Conservation (phyloP, 1,140 invertebrate species). For the Marisa cornuarietis region DNA sequence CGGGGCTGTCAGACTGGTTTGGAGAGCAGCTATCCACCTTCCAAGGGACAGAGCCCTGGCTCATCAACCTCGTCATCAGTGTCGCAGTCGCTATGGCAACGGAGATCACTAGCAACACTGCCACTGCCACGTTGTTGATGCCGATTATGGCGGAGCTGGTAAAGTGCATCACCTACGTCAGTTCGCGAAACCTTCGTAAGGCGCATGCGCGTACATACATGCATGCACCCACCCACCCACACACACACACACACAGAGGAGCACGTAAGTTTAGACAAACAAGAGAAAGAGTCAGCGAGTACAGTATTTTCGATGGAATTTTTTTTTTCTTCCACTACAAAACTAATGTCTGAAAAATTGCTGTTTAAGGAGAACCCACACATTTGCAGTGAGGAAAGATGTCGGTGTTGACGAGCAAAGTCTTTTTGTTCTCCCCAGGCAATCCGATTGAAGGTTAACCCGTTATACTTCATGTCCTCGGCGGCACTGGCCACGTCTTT, state of each 20-base stretch:
- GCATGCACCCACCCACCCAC: background rate
- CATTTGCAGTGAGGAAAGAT: too few species aligned
- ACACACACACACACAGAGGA: constrained; percentile 12
- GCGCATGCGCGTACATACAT: background rate
- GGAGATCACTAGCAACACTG: constrained; percentile 69
- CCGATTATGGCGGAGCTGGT: constrained; percentile 67
- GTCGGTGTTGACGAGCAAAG: too few species aligned
- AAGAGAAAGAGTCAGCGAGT: background rate
- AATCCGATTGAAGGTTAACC: constrained; percentile 71
- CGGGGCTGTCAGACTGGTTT: constrained; percentile 43
- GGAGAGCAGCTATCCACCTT: constrained; percentile 37
- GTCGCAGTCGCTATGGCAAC: constrained; percentile 63
- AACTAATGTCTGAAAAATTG: too few species aligned
- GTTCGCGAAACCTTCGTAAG: background rate
- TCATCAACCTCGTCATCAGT: constrained; percentile 57
- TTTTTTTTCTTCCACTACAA: too few species aligned
- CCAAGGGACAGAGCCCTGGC: constrained; percentile 40
- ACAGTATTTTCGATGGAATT: too few species aligned
- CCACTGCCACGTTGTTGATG: constrained; percentile 68
- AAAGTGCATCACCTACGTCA: background rate
- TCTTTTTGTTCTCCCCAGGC: constrained; percentile 54
- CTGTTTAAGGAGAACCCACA: too few species aligned
- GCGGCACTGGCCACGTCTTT: constrained; percentile 82
- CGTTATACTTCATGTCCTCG: constrained; percentile 86
- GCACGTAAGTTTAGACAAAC: too few species aligned